Conservation (phyloP, 2,797 vertebrate species). For the Numenius phaeopus region DNA sequence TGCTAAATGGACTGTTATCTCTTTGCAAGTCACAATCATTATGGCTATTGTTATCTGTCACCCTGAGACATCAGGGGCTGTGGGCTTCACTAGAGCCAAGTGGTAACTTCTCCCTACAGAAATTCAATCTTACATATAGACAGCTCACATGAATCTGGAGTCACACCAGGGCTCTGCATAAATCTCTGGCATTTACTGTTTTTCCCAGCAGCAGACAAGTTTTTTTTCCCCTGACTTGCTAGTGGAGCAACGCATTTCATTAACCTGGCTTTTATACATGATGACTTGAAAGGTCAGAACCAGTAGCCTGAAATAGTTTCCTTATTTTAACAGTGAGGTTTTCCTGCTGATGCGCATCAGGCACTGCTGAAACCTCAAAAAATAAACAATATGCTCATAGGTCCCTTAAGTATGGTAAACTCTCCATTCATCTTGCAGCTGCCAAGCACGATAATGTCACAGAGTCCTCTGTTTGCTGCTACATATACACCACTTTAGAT, state of each 20-base stretch:
- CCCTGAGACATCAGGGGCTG: not conserved
- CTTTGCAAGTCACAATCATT: not conserved
- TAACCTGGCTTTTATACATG: slow-evolving; percentile 30
- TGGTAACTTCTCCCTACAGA: not conserved
- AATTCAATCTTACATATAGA: not conserved
- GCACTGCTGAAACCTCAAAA: slow-evolving; percentile 22
- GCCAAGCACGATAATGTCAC: not conserved
- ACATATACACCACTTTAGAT: not conserved
- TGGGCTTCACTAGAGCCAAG: not conserved
- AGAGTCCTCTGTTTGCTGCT: not conserved
- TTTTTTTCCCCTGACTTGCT: not conserved
- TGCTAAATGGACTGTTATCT: accelerated
- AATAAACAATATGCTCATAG: slow-evolving; percentile 3
- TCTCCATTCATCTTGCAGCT: slow-evolving; percentile 3
- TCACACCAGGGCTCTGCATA: not conserved
- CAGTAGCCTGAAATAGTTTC: slow-evolving; percentile 10
- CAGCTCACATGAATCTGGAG: not conserved
- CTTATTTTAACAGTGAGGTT: slow-evolving; percentile 1
- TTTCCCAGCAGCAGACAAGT: not conserved
- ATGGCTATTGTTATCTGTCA: not conserved
- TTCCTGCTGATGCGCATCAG: not conserved
- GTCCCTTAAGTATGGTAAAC: slow-evolving; percentile 6
- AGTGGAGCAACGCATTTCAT: slow-evolving; percentile 1
- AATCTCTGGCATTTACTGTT: slow-evolving; percentile 38
- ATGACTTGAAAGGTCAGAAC: slow-evolving; percentile 39